Percentiles rank a stretch among this genome's conserved stretches.
Conservation (phyloP, 2,888 invertebrate species). For the Anagyrus pseudococci region DNA sequence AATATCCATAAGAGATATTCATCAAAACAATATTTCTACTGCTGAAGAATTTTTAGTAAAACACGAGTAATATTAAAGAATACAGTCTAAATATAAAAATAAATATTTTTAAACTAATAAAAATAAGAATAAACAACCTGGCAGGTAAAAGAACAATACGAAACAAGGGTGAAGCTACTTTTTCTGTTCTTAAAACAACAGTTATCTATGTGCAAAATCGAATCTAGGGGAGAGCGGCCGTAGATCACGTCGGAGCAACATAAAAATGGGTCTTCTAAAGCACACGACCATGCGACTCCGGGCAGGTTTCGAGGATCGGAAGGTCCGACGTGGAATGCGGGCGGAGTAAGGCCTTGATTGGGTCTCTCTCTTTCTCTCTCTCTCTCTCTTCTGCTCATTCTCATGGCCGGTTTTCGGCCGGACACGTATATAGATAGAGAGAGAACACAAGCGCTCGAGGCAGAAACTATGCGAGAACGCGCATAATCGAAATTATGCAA, state of each 20-base stretch:
- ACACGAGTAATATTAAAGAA: too few relatives aligned
- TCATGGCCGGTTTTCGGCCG: slow-evolving; percentile 53
- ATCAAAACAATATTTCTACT: too few relatives aligned
- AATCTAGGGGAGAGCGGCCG: slow-evolving; percentile 3
- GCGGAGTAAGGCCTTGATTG: slow-evolving; percentile 56
- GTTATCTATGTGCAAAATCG: slow-evolving; percentile 21
- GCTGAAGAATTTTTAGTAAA: too few relatives aligned
- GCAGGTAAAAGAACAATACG: too few relatives aligned
- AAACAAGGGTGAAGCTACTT: too few relatives aligned
- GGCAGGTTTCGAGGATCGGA: slow-evolving; percentile 51
- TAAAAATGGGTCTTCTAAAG: slow-evolving; percentile 23
- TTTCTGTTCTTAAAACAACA: neutral
- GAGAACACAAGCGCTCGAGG: neutral
- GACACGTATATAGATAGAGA: slow-evolving; percentile 27
- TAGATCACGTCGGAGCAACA: slow-evolving; percentile 21
- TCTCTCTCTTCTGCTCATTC: too few relatives aligned
- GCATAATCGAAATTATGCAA: slow-evolving; percentile 16
- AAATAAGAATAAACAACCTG: too few relatives aligned
- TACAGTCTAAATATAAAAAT: too few relatives aligned
- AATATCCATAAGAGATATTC: too few relatives aligned
- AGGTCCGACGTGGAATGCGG: slow-evolving; percentile 56
- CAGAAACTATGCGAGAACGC: neutral
- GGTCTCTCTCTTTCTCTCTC: slow-evolving; percentile 36
- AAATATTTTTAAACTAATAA: too few relatives aligned
- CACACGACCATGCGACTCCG: slow-evolving; percentile 12